Evolutionary conservation across 2,113 vertebrate species (phyloP).

Genomic region (Platycercus adscitus): DNA sequence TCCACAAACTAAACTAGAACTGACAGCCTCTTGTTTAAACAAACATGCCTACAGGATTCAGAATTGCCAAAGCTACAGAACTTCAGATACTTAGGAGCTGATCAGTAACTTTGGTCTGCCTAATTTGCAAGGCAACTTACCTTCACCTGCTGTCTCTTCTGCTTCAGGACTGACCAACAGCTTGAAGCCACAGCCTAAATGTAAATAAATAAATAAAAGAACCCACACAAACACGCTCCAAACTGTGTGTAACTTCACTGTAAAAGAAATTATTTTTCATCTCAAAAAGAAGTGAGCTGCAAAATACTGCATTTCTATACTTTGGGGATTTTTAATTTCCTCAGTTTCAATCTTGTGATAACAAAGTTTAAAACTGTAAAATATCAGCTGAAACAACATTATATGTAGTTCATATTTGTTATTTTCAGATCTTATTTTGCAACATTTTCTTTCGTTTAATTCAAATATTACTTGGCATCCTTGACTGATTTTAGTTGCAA

Average conservation of each 20-base stretch:
- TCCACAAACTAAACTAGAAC: background rate
- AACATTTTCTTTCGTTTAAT: background rate
- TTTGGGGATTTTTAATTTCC: background rate
- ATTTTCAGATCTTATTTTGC: background rate
- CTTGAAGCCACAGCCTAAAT: conserved; percentile 93
- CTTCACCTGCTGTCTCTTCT: conserved; percentile 94
- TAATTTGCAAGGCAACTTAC: conserved; percentile 63
- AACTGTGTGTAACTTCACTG: background rate
- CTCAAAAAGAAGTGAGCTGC: background rate
- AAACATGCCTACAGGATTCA: background rate
- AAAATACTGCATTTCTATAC: background rate
- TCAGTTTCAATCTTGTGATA: background rate
- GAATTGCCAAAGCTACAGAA: background rate
- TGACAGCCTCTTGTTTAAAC: background rate
- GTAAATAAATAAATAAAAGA: background rate
- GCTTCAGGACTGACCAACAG: conserved; percentile 96
- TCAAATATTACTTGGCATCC: background rate
- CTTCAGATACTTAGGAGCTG: background rate
- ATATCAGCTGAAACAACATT: background rate
- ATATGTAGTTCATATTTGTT: background rate
- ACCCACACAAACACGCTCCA: background rate
- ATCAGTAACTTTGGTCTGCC: background rate
- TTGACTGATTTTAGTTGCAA: background rate
- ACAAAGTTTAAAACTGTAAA: background rate
- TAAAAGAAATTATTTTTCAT: background rate